Base-by-base conservation (phyloP, 64 coral and sea anemone genomes). In the Hydrozoanthus tunicans region DNA sequence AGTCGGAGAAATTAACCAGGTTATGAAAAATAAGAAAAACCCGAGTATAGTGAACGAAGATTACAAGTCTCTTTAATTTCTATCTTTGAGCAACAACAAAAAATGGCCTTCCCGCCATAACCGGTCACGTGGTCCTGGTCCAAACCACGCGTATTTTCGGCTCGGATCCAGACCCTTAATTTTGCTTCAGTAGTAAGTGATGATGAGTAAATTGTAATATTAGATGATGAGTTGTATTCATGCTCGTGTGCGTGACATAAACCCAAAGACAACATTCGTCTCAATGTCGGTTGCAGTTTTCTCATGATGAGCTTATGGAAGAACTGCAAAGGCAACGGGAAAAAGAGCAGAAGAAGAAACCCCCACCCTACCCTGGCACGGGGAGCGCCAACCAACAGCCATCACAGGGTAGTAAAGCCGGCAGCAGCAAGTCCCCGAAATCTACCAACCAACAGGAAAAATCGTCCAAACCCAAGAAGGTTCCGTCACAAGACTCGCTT, bases 301-400 rank as follows among this genome's bases (percentile, higher is more conserved):
- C 83, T 24, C 83, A 73, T 11, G 68, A 59, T 5, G 83, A 73
- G 67, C 83, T 73, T 7, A n/a, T 86, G 67, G 65, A 86, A 17
- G 83, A 86, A 73, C 67, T 86, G 58, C 83, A 86, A 25, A 86
- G 67, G 27, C 83, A 86, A 15, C 83, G 69, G 0, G n/a, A 59
- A 12, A 86, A 86, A 25, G 83, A 86, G 20, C 83, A 86, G 20
- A 86, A 73, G 54, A 86, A 73, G 54, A 86, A 86, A 73, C 83
- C 83, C 83, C 83, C 83, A 13, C 83, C 83, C 68, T 86, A 86
- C 67, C 83, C 83, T 0, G 83, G 83, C 14, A 13, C 11, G 53
- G 67, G 53, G 13, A 32, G 4, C 51, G 65, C 54, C 53, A 86
- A 24, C 11, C 67, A 58, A 23, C 52, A 73, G 17, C 67, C 20